A percentile compares a stretch with the other conserved stretches of the same genome.
phyloP scores from a whole-genome alignment of 2,888 invertebrate genomes.

The Tolmerus cingulatus region DNA sequence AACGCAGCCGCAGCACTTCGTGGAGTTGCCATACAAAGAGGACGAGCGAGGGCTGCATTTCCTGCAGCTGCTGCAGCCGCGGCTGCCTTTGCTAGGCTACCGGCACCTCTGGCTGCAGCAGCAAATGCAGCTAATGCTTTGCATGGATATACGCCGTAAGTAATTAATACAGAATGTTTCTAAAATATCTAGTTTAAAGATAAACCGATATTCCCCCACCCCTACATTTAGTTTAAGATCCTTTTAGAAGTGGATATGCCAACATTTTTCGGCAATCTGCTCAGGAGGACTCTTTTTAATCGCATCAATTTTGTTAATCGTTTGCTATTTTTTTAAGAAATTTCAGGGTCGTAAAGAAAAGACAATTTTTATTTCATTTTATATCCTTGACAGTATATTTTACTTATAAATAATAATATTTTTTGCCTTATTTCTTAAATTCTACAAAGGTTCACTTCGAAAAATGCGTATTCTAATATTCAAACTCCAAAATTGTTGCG shows the following conservation, averaged over 20 bases:
- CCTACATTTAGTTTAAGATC: not conserved
- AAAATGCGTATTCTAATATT: not conserved
- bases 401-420: no score
- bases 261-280: not conserved
- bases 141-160: constrained; percentile 93
- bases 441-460: no score
- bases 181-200: constrained; percentile 21
- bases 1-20: constrained; percentile 78
- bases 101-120: constrained; percentile 72
- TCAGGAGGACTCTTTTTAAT: not conserved
- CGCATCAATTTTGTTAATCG: not conserved
- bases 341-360: not conserved
- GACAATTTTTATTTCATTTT: not conserved
- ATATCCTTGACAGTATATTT: no score
- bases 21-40: constrained; percentile 85
- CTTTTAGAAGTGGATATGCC: constrained; percentile 14
- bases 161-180: constrained; percentile 61
- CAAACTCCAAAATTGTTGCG: not conserved
- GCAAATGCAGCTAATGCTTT: constrained; percentile 77
- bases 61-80: constrained; percentile 55
- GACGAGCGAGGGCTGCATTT: constrained; percentile 74
- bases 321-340: not conserved
- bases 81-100: constrained; percentile 69
- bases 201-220: not conserved
- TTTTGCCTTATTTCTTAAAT: no score